These are phyloP conservation scores for Otus sunia DNA, from an alignment of 2,113 vertebrate species.

Conservation along the genomic window DNA sequence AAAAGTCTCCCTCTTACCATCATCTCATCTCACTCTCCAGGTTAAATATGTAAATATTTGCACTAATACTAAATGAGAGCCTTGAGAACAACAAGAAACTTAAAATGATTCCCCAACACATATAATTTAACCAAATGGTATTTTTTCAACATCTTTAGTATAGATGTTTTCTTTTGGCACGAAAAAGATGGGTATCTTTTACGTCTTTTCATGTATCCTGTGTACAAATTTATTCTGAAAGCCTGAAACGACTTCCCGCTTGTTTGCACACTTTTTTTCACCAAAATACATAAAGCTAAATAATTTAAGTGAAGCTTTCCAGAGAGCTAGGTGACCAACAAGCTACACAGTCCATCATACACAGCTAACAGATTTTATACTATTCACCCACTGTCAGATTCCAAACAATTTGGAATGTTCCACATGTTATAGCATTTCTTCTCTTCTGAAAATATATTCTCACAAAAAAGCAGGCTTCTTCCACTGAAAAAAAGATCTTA, in stretches of 20 bases:
- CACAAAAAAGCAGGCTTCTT: not conserved
- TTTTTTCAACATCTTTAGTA: not conserved
- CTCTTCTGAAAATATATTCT: not conserved
- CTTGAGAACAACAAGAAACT: not conserved
- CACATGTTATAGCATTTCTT: not conserved
- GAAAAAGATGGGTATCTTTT: not conserved
- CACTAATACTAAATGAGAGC: not conserved
- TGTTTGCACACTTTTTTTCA: not conserved
- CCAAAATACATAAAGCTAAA: not conserved
- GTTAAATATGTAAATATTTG: not conserved
- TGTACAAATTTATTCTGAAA: not conserved
- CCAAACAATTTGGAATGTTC: not conserved
- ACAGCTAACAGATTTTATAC: not conserved
- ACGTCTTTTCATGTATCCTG: not conserved
- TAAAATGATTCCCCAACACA: not conserved
- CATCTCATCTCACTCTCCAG: not conserved
- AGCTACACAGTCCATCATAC: not conserved
- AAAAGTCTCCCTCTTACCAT: not conserved
- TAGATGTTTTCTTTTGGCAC: not conserved
- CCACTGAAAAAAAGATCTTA: not conserved
- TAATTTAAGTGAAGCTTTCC: conserved; percentile 2
- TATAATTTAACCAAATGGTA: not conserved
- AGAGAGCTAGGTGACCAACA: not conserved
- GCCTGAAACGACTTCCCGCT: not conserved
- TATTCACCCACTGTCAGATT: not conserved